A percentile compares a stretch with the other conserved stretches of the same genome.
phyloP scores from a whole-genome alignment of 2,113 vertebrate genomes.

The Pandion haliaetus region DNA sequence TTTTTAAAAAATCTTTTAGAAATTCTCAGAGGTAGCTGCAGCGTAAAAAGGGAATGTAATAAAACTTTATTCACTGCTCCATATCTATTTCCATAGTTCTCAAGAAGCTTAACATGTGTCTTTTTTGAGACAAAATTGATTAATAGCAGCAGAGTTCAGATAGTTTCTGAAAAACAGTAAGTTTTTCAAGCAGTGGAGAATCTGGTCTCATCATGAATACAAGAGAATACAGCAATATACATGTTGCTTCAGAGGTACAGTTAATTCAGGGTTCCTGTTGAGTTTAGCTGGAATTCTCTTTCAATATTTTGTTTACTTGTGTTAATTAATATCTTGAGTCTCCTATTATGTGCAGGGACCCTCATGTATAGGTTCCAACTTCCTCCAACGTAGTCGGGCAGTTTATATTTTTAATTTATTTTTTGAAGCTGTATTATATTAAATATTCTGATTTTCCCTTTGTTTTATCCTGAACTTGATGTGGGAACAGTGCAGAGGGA shows the following conservation, averaged over 20 bases:
- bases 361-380: neutral
- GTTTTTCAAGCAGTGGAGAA: neutral
- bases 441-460: neutral
- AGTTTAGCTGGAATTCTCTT: neutral
- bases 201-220: neutral
- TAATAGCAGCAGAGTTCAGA: neutral
- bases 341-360: neutral
- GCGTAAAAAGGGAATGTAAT: neutral
- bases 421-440: neutral
- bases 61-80: constrained; percentile 13
- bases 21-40: neutral
- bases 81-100: neutral
- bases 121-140: neutral
- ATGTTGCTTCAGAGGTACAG: neutral
- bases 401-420: neutral
- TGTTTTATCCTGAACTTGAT: neutral
- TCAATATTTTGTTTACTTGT: neutral
- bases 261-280: neutral
- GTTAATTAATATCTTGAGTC: neutral
- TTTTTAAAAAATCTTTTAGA: constrained; percentile 13
- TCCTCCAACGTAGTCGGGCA: neutral
- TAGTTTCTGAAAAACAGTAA: neutral
- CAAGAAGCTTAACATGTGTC: neutral
- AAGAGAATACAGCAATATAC: neutral
- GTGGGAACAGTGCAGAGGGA: neutral